phyloP scores from a whole-genome alignment of 2,888 invertebrate species.

The Molorchus minor region DNA sequence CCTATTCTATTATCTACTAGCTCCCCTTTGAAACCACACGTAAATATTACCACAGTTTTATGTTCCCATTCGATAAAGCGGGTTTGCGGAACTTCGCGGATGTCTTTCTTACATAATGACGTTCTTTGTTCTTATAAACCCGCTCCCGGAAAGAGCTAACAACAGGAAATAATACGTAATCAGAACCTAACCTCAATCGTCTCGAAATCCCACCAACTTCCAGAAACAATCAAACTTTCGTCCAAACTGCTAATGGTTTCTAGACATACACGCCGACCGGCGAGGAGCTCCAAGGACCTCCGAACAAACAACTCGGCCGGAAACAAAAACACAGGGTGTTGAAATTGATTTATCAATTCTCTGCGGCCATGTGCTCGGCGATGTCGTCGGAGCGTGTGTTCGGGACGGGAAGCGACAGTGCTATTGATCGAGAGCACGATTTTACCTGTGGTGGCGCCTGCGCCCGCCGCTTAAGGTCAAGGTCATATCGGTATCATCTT shows the following conservation, averaged over 20 bases:
- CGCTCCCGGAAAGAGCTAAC: too few species aligned
- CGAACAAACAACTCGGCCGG: slow-evolving; percentile 28
- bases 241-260: slow-evolving; percentile 10
- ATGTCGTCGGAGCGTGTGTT: slow-evolving; percentile 35
- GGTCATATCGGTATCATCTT: slow-evolving; percentile 30
- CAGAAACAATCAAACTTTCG: slow-evolving; percentile 6
- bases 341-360: slow-evolving; percentile 38
- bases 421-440: slow-evolving; percentile 34
- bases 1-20: too few species aligned
- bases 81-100: too few species aligned
- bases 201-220: neutral
- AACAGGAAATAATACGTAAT: neutral
- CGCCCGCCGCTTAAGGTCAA: slow-evolving; percentile 32
- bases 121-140: too few species aligned
- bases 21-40: too few species aligned
- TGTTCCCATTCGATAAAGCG: too few species aligned
- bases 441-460: slow-evolving; percentile 26
- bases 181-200: slow-evolving; percentile 7
- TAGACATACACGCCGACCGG: neutral
- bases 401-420: slow-evolving; percentile 30
- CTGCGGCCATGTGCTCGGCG: slow-evolving; percentile 36
- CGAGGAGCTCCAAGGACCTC: slow-evolving; percentile 6
- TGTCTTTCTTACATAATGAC: neutral
- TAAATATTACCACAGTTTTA: too few species aligned
- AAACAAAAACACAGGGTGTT: slow-evolving; percentile 38